A percentile compares a stretch with the other conserved stretches of the same genome.
phyloP scores from a whole-genome alignment of 1,140 invertebrate genomes.

The Panagrolaimus sp. region DNA sequence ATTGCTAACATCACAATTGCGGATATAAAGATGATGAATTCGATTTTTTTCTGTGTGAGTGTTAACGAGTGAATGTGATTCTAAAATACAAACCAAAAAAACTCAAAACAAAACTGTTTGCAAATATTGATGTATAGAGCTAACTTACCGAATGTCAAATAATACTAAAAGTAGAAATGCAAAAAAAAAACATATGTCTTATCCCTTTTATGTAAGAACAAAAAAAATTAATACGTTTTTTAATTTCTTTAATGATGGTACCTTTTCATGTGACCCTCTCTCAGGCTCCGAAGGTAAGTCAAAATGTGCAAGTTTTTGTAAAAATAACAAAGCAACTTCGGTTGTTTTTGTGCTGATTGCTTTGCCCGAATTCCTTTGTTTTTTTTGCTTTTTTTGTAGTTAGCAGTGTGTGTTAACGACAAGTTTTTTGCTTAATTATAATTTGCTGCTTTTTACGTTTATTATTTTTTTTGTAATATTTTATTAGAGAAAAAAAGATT shows the following conservation, averaged over 20 bases:
- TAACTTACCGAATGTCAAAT: too few species aligned
- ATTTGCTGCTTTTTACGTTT: neutral
- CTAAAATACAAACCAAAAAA: too few species aligned
- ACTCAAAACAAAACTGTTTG: too few species aligned
- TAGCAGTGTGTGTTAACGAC: neutral
- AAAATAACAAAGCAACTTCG: neutral
- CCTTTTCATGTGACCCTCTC: slow-evolving; percentile 14
- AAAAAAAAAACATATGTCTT: too few species aligned
- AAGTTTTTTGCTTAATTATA: slow-evolving; percentile 19
- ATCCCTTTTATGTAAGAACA: too few species aligned
- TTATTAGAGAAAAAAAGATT: neutral
- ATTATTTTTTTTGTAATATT: slow-evolving; percentile 21
- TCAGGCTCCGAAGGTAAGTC: slow-evolving; percentile 22
- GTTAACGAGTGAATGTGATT: too few species aligned
- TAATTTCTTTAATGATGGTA: neutral
- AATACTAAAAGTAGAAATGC: too few species aligned
- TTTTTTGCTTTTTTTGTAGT: neutral
- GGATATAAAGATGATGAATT: too few species aligned
- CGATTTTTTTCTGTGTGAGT: too few species aligned
- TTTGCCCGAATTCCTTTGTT: slow-evolving; percentile 13
- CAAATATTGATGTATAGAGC: too few species aligned
- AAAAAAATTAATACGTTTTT: too few species aligned
- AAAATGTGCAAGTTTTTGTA: slow-evolving; percentile 11
- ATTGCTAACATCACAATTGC: too few species aligned
- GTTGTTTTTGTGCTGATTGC: neutral